Evolutionary conservation across 2,888 invertebrate species (phyloP).

Genomic region (Sphaeridia pumilis): DNA sequence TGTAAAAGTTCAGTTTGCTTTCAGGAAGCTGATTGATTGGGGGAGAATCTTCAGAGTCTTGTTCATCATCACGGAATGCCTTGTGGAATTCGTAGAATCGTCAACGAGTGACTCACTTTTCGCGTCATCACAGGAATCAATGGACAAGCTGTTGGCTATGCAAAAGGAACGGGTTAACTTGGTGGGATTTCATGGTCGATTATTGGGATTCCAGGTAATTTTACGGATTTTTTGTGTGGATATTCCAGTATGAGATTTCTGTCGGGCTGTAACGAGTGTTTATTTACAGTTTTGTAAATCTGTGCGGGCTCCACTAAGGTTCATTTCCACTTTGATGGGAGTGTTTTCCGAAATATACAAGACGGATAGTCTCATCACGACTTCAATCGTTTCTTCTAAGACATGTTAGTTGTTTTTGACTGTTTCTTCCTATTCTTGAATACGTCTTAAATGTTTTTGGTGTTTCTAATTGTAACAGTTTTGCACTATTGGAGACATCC

Average conservation of each 20-base stretch:
- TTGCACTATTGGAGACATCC: slow-evolving; percentile 75
- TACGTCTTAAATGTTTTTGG: too few relatives aligned
- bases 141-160: slow-evolving; percentile 28
- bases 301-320: slow-evolving; percentile 25
- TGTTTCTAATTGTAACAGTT: too few relatives aligned
- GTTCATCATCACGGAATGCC: slow-evolving; percentile 25
- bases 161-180: slow-evolving; percentile 33
- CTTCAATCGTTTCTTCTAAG: slow-evolving; percentile 26
- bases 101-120: slow-evolving; percentile 27
- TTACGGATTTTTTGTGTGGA: too few relatives aligned
- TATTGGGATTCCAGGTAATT: slow-evolving; percentile 35
- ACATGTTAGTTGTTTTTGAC: slow-evolving; percentile 32
- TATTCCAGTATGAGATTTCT: too few relatives aligned
- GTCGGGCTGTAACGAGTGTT: too few relatives aligned
- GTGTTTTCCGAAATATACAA: slow-evolving; percentile 32
- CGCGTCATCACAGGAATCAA: slow-evolving; percentile 26
- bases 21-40: slow-evolving; percentile 35
- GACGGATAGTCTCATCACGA: slow-evolving; percentile 27
- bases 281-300: slow-evolving; percentile 33
- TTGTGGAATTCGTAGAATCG: slow-evolving; percentile 24
- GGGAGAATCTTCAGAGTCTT: slow-evolving; percentile 33
- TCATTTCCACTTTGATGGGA: slow-evolving; percentile 33
- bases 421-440: too few relatives aligned
- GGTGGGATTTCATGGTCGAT: slow-evolving; percentile 33
- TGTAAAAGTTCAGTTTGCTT: too few relatives aligned